phyloP scores from a whole-genome alignment of 2,797 vertebrate species.

The Mergus octosetaceus region DNA sequence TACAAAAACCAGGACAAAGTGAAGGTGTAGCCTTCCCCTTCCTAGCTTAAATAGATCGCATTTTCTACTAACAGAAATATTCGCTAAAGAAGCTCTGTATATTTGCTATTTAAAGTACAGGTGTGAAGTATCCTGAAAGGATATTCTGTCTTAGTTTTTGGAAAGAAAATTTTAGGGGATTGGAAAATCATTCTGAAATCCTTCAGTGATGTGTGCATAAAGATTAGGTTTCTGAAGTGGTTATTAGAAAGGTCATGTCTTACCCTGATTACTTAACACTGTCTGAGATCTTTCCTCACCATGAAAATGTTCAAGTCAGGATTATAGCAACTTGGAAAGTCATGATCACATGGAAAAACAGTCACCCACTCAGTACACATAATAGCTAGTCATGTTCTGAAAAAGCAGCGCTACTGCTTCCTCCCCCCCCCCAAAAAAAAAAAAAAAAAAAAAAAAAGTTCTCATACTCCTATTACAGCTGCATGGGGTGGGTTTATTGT shows the following conservation, averaged over 20 bases:
- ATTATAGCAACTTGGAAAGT: conserved; percentile 62
- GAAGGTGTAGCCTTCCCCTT: background rate
- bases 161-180: background rate
- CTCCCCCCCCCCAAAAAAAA: no score
- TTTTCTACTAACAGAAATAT: background rate
- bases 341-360: conserved; percentile 68
- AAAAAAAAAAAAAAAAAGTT: background rate
- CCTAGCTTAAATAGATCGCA: background rate
- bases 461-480: background rate
- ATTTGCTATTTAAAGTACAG: background rate
- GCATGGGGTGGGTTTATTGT: background rate
- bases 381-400: conserved; percentile 51
- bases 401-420: background rate
- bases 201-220: background rate
- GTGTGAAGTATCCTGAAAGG: background rate
- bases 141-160: background rate
- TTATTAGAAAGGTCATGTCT: conserved; percentile 12
- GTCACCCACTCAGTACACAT: conserved; percentile 61
- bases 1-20: background rate
- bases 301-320: conserved; percentile 4
- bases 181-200: conserved; percentile 2
- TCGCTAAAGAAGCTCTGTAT: background rate
- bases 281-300: conserved; percentile 26
- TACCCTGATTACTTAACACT: conserved; percentile 18
- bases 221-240: conserved; percentile 46